Base-by-base conservation (phyloP, 2,888 invertebrate genomes). In the Ptilodon capucinus region DNA sequence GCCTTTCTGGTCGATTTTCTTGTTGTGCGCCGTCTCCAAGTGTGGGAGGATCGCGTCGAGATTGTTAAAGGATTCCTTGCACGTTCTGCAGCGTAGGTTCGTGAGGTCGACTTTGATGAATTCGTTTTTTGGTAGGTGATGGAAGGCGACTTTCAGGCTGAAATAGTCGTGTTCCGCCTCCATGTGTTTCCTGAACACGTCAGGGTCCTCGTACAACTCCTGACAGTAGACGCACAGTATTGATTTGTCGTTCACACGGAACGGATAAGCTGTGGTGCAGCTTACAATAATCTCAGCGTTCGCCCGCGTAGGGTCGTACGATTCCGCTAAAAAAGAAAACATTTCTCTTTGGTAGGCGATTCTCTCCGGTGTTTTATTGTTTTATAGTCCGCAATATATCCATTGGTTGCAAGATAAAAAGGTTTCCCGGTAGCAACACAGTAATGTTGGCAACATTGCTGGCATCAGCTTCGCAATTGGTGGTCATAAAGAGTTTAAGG, bases 221-320 rank as follows among this genome's bases (percentile, higher is more conserved):
- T 83, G 82, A 71, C 88, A 90, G 77, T 84, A 88, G 46, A 88
- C 88, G 77, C 90, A 90, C 41, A 87, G 75, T 67, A 88, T 81
- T 14, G 82, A 81, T 51, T 84, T 89, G 73, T 86, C 84, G 71
- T 85, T 85, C 38, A 89, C 86, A 50, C 88, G 71, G 75, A 90
- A 90, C 32, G 89, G 89, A 61, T 82, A 86, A 25, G 87, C 89
- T 54, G 88, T 89, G n/a, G 87, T 81, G 74, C 71, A 76, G 49
- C 81, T 76, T 57, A 90, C 69, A 54, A 90, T 74, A 46, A 68
- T 74, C 68, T 82, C 84, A 56, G 88, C 88, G 77, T 90, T 90
- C 56, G 74, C 65, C 60, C 88, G 77, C 66, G 85, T 76, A 54
- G 85, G 81, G 72, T 86, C 87, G 62, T 74, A 77, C 61, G 63